A percentile compares a stretch with the other conserved stretches of the same genome.
Evolutionary conservation across 2,888 invertebrate genomes (phyloP).

Genomic region (Drosophila pullipes): DNA sequence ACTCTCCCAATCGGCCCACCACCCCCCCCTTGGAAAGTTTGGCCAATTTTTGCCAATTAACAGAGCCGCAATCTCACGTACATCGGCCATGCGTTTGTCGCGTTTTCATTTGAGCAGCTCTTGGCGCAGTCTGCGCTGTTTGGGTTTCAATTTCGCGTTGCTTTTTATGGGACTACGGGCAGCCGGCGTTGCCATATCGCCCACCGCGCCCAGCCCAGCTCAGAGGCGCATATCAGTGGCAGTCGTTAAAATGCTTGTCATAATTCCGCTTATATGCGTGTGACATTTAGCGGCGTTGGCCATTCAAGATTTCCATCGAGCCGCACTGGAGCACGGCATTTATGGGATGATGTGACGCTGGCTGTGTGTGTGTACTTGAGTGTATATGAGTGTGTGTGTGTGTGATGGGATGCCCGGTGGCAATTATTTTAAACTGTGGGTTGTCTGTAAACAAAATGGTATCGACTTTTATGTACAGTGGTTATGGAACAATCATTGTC

Average conservation of each 20-base stretch:
- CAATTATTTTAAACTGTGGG: slow-evolving; percentile 79
- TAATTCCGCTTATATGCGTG: slow-evolving; percentile 80
- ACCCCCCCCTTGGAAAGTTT: slow-evolving; percentile 26
- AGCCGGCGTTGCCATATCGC: slow-evolving; percentile 57
- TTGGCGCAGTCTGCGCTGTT: slow-evolving; percentile 32
- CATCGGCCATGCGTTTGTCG: slow-evolving; percentile 78
- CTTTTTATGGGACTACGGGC: slow-evolving; percentile 67
- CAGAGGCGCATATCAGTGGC: slow-evolving; percentile 58
- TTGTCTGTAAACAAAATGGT: slow-evolving; percentile 50
- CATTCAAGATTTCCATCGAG: slow-evolving; percentile 52
- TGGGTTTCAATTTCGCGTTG: slow-evolving; percentile 69
- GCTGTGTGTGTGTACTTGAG: not conserved
- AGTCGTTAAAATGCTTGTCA: slow-evolving; percentile 82
- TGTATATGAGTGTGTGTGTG: not conserved
- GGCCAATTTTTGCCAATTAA: slow-evolving; percentile 80
- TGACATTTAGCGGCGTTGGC: slow-evolving; percentile 77
- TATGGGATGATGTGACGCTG: slow-evolving; percentile 22
- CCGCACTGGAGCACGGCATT: slow-evolving; percentile 50
- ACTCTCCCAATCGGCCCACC: not conserved
- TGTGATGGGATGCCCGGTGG: slow-evolving; percentile 36
- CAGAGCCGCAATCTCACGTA: slow-evolving; percentile 76
- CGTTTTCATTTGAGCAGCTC: slow-evolving; percentile 38
- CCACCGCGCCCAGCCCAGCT: slow-evolving; percentile 6
- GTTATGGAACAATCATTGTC: not conserved
- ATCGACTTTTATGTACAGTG: slow-evolving; percentile 39